Conservation (phyloP, 2,113 vertebrate genomes). For the Petaurus breviceps region DNA sequence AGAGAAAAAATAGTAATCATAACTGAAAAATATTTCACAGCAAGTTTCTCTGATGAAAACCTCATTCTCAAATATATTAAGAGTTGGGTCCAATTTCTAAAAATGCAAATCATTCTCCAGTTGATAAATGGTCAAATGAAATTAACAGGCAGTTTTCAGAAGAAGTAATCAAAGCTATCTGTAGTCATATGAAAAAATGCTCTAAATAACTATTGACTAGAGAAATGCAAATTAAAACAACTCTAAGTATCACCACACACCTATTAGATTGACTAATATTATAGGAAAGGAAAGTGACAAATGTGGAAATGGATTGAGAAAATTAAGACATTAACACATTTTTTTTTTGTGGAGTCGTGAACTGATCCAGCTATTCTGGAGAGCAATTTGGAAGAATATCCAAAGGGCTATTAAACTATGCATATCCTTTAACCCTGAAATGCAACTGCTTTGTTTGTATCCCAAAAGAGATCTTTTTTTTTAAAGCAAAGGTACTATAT, state of each 20-base stretch:
- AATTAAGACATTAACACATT: background rate
- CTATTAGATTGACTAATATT: background rate
- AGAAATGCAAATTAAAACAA: no score
- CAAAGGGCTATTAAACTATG: background rate
- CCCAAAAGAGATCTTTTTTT: background rate
- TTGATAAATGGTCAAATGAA: background rate
- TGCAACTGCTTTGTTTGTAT: background rate
- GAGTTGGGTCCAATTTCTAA: background rate
- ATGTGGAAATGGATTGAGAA: background rate
- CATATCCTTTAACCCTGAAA: background rate
- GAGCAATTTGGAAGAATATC: background rate
- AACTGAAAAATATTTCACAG: no score
- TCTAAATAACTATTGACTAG: no score
- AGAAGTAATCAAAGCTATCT: background rate
- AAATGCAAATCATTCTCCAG: background rate
- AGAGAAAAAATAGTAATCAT: no score
- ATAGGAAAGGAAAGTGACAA: background rate
- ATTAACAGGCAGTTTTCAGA: background rate
- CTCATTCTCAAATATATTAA: background rate
- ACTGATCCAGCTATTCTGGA: background rate
- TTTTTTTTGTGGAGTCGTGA: background rate
- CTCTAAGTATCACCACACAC: background rate
- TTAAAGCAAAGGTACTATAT: background rate
- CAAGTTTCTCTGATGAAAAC: background rate
- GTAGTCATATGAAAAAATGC: background rate